Evolutionary conservation across 2,797 vertebrate species (phyloP).

Genomic region (Melanogrammus aeglefinus): DNA sequence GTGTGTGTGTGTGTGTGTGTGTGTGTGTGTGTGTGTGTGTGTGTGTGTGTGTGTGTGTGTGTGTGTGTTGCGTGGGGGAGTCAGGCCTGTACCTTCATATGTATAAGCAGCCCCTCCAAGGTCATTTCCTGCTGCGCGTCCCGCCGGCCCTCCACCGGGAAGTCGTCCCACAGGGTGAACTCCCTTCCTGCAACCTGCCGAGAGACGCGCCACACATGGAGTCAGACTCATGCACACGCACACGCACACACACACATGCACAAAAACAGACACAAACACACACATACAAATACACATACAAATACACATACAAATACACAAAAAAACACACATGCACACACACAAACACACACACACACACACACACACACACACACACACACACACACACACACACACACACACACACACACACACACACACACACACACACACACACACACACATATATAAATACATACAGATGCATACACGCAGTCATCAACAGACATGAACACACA

Average conservation of each 20-base stretch:
- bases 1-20: too few relatives aligned
- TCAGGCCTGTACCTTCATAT: conserved; percentile 76
- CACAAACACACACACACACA: conserved; percentile 33
- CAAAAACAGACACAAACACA: conserved; percentile 22
- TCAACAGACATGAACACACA: too few relatives aligned
- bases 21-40: too few relatives aligned
- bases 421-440: conserved; percentile 33
- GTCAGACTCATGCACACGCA: conserved; percentile 38
- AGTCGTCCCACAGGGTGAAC: conserved; percentile 80
- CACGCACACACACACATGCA: conserved; percentile 41
- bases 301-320: background rate
- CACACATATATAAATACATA: conserved; percentile 22
- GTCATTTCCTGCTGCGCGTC: conserved; percentile 76
- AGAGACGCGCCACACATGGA: conserved; percentile 60
- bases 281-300: conserved; percentile 9
- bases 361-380: conserved; percentile 42
- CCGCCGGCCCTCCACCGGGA: conserved; percentile 70
- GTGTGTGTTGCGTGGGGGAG: conserved; percentile 11
- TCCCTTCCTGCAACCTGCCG: conserved; percentile 72
- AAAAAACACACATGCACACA: conserved; percentile 17
- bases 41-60: too few relatives aligned
- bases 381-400: conserved; percentile 28
- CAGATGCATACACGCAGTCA: conserved; percentile 8
- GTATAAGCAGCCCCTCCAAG: conserved; percentile 77
- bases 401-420: conserved; percentile 31